Evolutionary conservation across 1,140 invertebrate genomes (phyloP).

Genomic region (Bombus ignitus): DNA sequence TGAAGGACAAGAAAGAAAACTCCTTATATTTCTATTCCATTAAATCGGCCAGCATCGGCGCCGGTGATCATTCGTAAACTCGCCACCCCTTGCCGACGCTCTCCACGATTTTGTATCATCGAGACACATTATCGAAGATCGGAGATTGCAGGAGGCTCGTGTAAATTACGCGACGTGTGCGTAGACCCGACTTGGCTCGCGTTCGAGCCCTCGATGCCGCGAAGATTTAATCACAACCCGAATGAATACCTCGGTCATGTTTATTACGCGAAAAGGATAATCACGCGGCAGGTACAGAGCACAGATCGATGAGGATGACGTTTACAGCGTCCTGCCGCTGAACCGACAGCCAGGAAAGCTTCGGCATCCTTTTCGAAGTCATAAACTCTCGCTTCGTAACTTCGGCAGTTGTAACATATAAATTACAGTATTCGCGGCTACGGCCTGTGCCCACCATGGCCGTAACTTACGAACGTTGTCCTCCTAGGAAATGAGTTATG

Average conservation of each 20-base stretch:
- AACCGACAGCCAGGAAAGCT: not conserved
- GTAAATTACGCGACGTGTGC: conserved; percentile 41
- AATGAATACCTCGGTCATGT: conserved; percentile 44
- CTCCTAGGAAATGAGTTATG: conserved; percentile 55
- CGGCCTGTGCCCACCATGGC: conserved; percentile 21
- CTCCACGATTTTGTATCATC: not conserved
- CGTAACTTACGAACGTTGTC: conserved; percentile 58
- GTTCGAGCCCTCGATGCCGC: not conserved
- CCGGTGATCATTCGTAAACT: conserved; percentile 10
- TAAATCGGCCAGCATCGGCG: not conserved
- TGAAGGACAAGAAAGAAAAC: not conserved
- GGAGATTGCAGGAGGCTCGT: conserved; percentile 14
- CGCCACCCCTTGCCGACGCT: not conserved
- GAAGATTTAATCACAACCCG: conserved; percentile 26
- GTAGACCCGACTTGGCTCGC: conserved; percentile 3
- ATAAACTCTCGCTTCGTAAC: conserved; percentile 58
- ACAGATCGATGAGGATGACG: conserved; percentile 33
- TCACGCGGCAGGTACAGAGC: conserved; percentile 26
- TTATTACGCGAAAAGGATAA: conserved; percentile 51
- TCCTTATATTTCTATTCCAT: not conserved
- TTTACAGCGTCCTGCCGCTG: conserved; percentile 28
- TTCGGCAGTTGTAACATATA: conserved; percentile 67
- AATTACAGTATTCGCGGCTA: conserved; percentile 57
- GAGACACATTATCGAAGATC: conserved; percentile 16
- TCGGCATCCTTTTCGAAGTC: conserved; percentile 2